Base-by-base conservation (phyloP, 2,113 vertebrate genomes). In the Xenopus tropicalis region DNA sequence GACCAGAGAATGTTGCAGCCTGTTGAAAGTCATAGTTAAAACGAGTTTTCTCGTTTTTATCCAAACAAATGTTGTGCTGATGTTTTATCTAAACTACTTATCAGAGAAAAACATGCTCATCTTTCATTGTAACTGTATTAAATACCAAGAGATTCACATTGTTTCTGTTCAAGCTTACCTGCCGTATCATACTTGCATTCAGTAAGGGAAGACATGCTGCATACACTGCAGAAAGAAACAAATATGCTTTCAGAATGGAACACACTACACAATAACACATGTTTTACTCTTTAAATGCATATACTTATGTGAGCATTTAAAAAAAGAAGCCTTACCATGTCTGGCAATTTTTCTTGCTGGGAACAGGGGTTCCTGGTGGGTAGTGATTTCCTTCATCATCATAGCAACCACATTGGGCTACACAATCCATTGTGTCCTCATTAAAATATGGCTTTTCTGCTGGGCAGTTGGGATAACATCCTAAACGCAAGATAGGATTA, bases 401-500 rank as follows among this genome's bases (percentile, higher is more conserved):
- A 67, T 90, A 95, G 43, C 91, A 83, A 2, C 91, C 90, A 79
- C 95, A 98, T 0, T 79, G 20, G 24, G 85, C 54, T 22, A 97
- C 92, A 66, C 96, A 98, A 1, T 77, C 85, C 95, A 97, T 98
- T 3, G 29, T 80, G 63, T 93, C 93, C 81, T 98, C 95, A 63
- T 98, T 88, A 71, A 98, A 94, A 84, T 91, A 92, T 1, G 94
- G 90, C 1, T 90, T 64, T 4, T 79, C 72, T 1, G 81, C 58
- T 9, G 96, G 93, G 77, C 96, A 98, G 5, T 89, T 79, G 75
- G 96, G 95, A 83, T 98, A 98, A 79, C 95, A 98, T 29, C 96
- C 96, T 98, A 79, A 5, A 78, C 4, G 51, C 17, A 52, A n/a
- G n/a, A n/a, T n/a, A n/a, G n/a, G n/a, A n/a, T n/a, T n/a, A n/a